Percentiles rank a stretch among this genome's conserved stretches.
phyloP scores from a whole-genome alignment of 92 coral and sea anemone genomes.

The Actinernus sp. region DNA sequence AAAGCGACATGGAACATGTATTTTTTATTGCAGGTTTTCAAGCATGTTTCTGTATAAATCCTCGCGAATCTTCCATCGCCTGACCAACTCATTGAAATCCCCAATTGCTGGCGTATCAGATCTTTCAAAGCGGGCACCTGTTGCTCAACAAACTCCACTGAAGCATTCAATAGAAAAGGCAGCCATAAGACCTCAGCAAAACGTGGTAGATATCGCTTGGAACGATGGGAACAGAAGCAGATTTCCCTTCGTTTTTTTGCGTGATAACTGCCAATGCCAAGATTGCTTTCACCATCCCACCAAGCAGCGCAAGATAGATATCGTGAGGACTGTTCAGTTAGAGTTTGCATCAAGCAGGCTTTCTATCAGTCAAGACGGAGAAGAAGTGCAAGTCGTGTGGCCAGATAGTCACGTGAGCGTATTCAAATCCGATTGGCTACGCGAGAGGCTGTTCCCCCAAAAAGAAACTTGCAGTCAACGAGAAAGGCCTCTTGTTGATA shows the following conservation, averaged over 20 bases:
- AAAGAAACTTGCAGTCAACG: neutral
- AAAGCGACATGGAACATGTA: too few relatives aligned
- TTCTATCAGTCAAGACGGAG: constrained; percentile 6
- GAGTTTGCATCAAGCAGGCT: neutral
- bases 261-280: constrained; percentile 34
- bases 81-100: too few relatives aligned
- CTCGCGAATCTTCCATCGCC: too few relatives aligned
- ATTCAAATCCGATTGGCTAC: constrained; percentile 17
- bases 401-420: constrained; percentile 23
- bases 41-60: too few relatives aligned
- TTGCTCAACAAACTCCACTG: too few relatives aligned
- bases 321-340: constrained; percentile 3
- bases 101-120: too few relatives aligned
- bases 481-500: neutral
- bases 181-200: too few relatives aligned
- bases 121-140: too few relatives aligned
- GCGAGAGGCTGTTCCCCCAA: constrained; percentile 10
- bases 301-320: constrained; percentile 13
- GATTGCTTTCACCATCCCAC: constrained; percentile 17
- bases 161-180: too few relatives aligned
- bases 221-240: constrained; percentile 18
- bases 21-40: too few relatives aligned
- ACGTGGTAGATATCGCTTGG: constrained; percentile 16
- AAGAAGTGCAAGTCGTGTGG: constrained; percentile 14
- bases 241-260: constrained; percentile 22